Evolutionary conservation across 1,140 invertebrate genomes (phyloP), one percentile per base, ranked within the genome.

Genomic region (Lepidotrigona ventralis): DNA sequence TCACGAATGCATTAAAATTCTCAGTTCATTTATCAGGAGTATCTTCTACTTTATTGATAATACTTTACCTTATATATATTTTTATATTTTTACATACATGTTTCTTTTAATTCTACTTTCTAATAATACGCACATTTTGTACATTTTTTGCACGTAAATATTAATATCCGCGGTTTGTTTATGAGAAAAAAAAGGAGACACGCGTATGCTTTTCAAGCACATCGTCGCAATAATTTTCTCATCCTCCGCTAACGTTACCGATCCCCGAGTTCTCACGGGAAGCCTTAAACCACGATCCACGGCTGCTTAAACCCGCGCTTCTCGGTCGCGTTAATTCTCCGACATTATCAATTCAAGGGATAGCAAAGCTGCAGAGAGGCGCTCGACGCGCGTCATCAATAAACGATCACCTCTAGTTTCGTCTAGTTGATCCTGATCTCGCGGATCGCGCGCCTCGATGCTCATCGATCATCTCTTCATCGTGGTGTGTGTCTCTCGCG

Each of bases 341-440:
- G 23, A 23, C 46, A 75, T 78, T 78, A 78, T 63, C 29, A 33
- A 78, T 78, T 78, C 76, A 53, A 53, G 51, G 54, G 26, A 21
- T 46, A 8, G 23, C 58, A 12, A n/a, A 77, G n/a, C 60, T 64
- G 15, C 63, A 21, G 66, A n/a, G 29, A 33, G 29, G 64, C 51
- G 39, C 64, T 80, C 79, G 79, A 80, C n/a, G 54, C n/a, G 39
- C n/a, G 39, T 63, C 66, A 60, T 71, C 56, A 70, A 70, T 71
- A 80, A 72, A 60, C 66, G 26, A 81, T 75, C 60, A 51, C 39
- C 72, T 23, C 29, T 21, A 39, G n/a, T 60, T 51, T 46, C 46
- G 26, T 51, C 46, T 53, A 39, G 26, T 26, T 63, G 72, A 56
- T 39, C 53, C 19, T 4, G 3, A 29, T 63, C 46, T 58, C 17